phyloP scores from a whole-genome alignment of 2,797 vertebrate genomes.

The Argentina silus region DNA sequence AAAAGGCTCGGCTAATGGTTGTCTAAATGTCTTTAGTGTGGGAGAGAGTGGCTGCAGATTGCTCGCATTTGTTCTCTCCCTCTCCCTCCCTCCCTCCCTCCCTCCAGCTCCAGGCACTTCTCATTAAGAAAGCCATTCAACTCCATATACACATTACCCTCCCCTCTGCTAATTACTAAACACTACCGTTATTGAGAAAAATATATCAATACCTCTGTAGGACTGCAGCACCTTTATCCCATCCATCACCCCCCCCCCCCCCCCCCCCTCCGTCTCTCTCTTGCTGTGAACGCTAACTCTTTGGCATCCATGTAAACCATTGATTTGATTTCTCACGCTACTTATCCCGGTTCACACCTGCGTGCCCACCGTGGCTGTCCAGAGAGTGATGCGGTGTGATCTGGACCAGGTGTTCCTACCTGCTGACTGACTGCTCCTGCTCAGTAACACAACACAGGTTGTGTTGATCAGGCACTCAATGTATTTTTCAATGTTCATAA shows the following conservation, averaged over 20 bases:
- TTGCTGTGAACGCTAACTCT: neutral
- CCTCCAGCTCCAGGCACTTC: neutral
- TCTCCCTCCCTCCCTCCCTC: neutral
- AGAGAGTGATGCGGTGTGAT: too few species aligned
- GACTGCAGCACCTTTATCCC: slow-evolving; percentile 5
- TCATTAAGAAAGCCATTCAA: neutral
- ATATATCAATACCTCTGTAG: slow-evolving; percentile 35
- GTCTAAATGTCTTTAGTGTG: neutral
- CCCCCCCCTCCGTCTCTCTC: neutral
- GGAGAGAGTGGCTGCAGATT: neutral
- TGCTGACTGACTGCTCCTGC: too few species aligned
- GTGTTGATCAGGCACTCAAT: too few species aligned
- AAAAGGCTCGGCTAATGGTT: neutral
- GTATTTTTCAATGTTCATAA: too few species aligned
- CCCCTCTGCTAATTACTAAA: slow-evolving; percentile 41
- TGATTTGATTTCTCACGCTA: too few species aligned
- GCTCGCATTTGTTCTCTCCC: neutral
- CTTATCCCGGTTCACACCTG: too few species aligned
- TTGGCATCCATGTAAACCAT: neutral
- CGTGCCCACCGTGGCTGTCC: too few species aligned
- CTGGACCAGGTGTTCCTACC: too few species aligned
- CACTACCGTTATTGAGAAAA: slow-evolving; percentile 39
- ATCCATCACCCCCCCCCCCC: neutral
- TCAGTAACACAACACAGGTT: too few species aligned
- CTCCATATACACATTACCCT: neutral